phyloP scores from a whole-genome alignment of 2,797 vertebrate species.

The Caiman crocodilus region DNA sequence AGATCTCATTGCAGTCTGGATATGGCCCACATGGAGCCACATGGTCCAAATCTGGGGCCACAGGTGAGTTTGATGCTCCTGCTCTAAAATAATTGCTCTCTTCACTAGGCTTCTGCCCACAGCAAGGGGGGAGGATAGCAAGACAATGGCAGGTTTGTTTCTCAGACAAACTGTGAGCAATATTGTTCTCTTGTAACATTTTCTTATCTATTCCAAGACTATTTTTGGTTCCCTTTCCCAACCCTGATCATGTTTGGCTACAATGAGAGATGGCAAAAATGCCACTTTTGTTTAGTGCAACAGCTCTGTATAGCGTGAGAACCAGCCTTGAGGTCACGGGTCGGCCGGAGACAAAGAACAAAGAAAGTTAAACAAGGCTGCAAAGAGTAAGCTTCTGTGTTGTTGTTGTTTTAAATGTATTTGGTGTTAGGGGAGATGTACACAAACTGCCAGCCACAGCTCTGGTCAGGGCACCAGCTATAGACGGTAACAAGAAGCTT shows the following conservation, averaged over 20 bases:
- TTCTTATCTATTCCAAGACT: not conserved
- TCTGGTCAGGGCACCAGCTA: not conserved
- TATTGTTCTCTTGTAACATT: not conserved
- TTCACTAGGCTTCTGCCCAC: too few relatives aligned
- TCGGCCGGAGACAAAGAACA: not conserved
- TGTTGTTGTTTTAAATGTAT: accelerated
- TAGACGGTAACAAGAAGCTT: not conserved
- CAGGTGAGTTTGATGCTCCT: not conserved
- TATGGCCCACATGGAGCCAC: not conserved
- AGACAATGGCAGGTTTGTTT: not conserved
- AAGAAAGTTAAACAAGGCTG: not conserved
- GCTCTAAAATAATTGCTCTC: too few relatives aligned
- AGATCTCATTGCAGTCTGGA: too few relatives aligned
- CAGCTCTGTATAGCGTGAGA: not conserved
- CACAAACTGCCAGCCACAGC: accelerated
- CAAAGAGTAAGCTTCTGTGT: not conserved
- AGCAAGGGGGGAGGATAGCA: not conserved
- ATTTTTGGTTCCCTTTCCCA: not conserved
- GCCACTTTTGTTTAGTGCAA: not conserved
- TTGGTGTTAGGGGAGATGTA: not conserved
- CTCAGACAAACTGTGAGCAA: accelerated
- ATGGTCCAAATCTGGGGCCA: not conserved
- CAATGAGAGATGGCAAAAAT: not conserved
- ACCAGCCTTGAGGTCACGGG: not conserved
- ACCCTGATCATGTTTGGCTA: accelerated